Evolutionary conservation across 1,140 invertebrate species (phyloP).

Genomic region (Adoxophyes honmai): DNA sequence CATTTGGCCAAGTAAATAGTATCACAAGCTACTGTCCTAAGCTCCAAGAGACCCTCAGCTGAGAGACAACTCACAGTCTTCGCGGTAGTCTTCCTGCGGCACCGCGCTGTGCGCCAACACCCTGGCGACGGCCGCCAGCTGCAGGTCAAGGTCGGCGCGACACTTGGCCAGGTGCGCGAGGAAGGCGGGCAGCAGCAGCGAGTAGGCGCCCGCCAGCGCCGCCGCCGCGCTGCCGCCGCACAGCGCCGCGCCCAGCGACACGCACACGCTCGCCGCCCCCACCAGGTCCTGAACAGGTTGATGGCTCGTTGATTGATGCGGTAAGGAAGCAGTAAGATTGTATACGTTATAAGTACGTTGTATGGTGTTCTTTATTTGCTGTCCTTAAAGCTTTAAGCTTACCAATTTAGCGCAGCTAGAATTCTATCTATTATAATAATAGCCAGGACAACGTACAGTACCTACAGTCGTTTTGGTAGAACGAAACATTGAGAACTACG

Average conservation of each 20-base stretch:
- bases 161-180: conserved; percentile 90
- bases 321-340: conserved; percentile 21
- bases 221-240: conserved; percentile 78
- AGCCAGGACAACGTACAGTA: too few species aligned
- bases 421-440: too few species aligned
- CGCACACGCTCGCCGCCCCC: conserved; percentile 86
- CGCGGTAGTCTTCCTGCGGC: conserved; percentile 78
- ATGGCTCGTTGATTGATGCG: conserved; percentile 17
- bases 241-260: conserved; percentile 82
- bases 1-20: conserved; percentile 90
- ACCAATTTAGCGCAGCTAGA: too few species aligned
- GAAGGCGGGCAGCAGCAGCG: conserved; percentile 88
- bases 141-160: conserved; percentile 87
- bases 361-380: too few species aligned
- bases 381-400: too few species aligned
- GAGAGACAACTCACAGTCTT: conserved; percentile 75
- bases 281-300: conserved; percentile 85
- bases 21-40: too few species aligned
- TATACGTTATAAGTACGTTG: too few species aligned
- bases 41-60: too few species aligned
- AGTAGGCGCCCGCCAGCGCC: conserved; percentile 87
- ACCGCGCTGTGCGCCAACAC: conserved; percentile 80
- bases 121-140: conserved; percentile 87
- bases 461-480: too few species aligned
- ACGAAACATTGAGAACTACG: too few species aligned